Conservation (phyloP, 2,888 invertebrate species). For the Brachylomia viminalis region DNA sequence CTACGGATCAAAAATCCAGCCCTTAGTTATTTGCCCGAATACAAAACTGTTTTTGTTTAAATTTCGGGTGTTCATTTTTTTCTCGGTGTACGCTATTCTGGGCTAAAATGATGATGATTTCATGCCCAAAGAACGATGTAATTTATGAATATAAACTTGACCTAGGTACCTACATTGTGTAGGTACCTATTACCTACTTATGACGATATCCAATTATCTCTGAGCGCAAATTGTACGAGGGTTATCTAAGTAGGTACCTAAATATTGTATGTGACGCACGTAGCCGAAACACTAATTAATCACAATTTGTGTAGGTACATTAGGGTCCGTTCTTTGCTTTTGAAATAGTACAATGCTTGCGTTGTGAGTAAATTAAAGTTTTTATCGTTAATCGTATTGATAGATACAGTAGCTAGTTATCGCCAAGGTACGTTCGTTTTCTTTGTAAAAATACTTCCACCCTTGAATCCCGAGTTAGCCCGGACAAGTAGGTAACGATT, state of each 20-base stretch:
- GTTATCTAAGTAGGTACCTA: conserved; percentile 22
- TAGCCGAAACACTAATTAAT: conserved; percentile 34
- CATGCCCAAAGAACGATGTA: background rate
- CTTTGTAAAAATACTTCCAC: background rate
- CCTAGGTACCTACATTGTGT: background rate
- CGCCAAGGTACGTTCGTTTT: background rate
- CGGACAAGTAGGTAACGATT: background rate
- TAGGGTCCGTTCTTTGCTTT: conserved; percentile 13
- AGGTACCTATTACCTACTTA: background rate
- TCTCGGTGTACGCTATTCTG: background rate
- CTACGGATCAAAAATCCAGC: no score
- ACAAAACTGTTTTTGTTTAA: no score
- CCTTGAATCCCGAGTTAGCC: background rate
- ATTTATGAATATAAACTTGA: background rate
- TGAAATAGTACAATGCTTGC: conserved; percentile 18
- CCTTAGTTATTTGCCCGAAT: no score
- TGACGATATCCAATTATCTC: conserved; percentile 14
- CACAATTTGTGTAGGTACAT: conserved; percentile 28
- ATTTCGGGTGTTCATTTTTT: no score
- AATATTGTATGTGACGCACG: conserved; percentile 26
- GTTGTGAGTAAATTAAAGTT: conserved; percentile 21
- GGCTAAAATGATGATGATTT: background rate
- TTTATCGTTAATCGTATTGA: conserved; percentile 17
- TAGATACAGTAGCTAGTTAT: background rate
- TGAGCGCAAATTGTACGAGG: background rate